Conservation (phyloP, 2,888 invertebrate genomes). For the Sinopyrophorus schimmeli region DNA sequence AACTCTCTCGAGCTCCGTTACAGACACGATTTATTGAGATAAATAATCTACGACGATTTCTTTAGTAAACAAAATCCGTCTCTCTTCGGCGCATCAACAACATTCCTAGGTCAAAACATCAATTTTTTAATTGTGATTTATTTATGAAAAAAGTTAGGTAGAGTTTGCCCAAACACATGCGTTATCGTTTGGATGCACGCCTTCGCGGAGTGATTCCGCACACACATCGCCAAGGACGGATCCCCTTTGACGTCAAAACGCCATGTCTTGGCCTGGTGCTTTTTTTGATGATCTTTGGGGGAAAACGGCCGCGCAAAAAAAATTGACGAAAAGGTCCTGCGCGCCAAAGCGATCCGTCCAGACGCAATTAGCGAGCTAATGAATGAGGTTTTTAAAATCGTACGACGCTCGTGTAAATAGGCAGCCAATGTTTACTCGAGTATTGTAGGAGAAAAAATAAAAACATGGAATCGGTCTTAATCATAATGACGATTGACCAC, state of each 20-base stretch:
- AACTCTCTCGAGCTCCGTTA: no score
- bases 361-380: no score
- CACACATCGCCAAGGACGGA: constrained; percentile 12
- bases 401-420: constrained; percentile 16
- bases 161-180: constrained; percentile 14
- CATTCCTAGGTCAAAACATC: constrained; percentile 1
- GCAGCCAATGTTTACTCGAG: constrained; percentile 13
- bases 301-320: not conserved
- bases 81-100: constrained; percentile 6
- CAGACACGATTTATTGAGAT: constrained; percentile 3
- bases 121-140: not conserved
- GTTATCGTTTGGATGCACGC: constrained; percentile 9
- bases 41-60: constrained; percentile 7
- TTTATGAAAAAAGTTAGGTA: constrained; percentile 2
- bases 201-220: constrained; percentile 2
- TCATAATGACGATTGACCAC: constrained; percentile 28
- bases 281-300: not conserved
- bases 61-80: constrained; percentile 3
- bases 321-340: constrained; percentile 1
- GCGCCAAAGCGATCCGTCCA: not conserved
- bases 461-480: constrained; percentile 16
- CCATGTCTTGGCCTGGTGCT: constrained; percentile 12
- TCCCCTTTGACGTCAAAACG: constrained; percentile 14
- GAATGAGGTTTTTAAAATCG: no score
- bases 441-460: constrained; percentile 3